A percentile compares a stretch with the other conserved stretches of the same genome.
Conservation (phyloP, 1,140 invertebrate species). For the Batillaria attramentaria region DNA sequence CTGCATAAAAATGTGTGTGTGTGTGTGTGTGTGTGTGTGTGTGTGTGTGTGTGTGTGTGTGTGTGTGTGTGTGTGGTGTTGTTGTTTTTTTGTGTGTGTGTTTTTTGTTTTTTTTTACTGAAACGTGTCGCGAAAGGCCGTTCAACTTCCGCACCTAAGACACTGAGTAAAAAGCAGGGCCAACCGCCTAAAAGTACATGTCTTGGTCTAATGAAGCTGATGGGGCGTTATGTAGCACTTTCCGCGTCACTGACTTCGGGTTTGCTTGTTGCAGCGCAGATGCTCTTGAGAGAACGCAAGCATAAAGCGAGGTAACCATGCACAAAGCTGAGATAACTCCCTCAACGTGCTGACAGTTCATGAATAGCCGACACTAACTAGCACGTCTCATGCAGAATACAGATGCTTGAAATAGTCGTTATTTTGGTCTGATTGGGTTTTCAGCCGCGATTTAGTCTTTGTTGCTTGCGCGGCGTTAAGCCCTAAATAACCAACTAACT, state of each 20-base stretch:
- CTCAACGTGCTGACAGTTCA: no score
- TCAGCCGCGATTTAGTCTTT: no score
- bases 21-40: conserved; percentile 2
- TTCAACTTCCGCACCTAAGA: neutral
- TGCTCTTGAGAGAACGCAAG: no score
- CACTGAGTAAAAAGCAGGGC: neutral
- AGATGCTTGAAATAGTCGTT: no score
- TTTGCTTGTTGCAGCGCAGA: neutral
- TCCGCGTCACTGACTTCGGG: neutral
- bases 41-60: neutral
- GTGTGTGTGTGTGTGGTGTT: neutral
- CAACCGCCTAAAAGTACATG: neutral
- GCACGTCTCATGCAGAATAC: no score
- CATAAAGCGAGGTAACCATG: no score
- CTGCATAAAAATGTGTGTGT: no score
- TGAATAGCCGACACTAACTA: no score
- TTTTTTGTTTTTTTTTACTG: neutral
- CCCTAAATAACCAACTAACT: no score
- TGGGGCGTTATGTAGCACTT: neutral
- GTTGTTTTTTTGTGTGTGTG: neutral
- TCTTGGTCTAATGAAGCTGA: neutral
- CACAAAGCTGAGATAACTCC: no score
- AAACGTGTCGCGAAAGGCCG: neutral
- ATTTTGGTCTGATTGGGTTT: no score
- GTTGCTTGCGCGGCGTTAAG: no score